phyloP scores from a whole-genome alignment of 2,888 invertebrate genomes.

The Apamea monoglypha region DNA sequence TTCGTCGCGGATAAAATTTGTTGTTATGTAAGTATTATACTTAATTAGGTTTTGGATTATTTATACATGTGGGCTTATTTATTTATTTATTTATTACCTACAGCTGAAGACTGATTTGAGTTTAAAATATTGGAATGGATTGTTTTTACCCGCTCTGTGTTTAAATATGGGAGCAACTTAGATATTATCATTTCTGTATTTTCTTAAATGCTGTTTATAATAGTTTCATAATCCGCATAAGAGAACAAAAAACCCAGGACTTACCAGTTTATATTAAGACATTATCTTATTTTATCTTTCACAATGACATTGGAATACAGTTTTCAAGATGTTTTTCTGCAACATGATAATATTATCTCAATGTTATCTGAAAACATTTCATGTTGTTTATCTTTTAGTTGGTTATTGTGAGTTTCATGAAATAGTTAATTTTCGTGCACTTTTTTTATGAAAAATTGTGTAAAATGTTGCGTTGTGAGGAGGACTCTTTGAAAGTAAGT shows the following conservation, averaged over 20 bases:
- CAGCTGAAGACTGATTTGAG: background rate
- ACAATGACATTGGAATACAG: slow-evolving; percentile 53
- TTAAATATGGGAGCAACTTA: background rate
- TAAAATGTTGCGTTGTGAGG: slow-evolving; percentile 80
- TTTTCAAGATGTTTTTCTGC: slow-evolving; percentile 43
- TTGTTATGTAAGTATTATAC: no score
- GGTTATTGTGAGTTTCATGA: slow-evolving; percentile 58
- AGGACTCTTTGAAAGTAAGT: slow-evolving; percentile 77
- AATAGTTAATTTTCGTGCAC: slow-evolving; percentile 50
- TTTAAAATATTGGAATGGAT: background rate
- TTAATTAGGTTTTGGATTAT: background rate
- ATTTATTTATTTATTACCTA: background rate
- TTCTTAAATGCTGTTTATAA: background rate
- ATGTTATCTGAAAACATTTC: slow-evolving; percentile 57
- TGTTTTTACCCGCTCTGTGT: background rate
- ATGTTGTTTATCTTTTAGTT: slow-evolving; percentile 64
- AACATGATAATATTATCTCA: slow-evolving; percentile 64
- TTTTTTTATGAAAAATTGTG: slow-evolving; percentile 48
- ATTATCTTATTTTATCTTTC: slow-evolving; percentile 36
- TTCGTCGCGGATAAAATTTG: background rate
- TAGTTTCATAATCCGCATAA: background rate
- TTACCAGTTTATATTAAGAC: slow-evolving; percentile 19
- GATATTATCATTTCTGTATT: background rate
- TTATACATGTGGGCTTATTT: background rate
- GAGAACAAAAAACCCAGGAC: slow-evolving; percentile 36